Evolutionary conservation across 1,140 invertebrate genomes (phyloP), one percentile per base, ranked within the genome.

Genomic region (Babylonia areolata): DNA sequence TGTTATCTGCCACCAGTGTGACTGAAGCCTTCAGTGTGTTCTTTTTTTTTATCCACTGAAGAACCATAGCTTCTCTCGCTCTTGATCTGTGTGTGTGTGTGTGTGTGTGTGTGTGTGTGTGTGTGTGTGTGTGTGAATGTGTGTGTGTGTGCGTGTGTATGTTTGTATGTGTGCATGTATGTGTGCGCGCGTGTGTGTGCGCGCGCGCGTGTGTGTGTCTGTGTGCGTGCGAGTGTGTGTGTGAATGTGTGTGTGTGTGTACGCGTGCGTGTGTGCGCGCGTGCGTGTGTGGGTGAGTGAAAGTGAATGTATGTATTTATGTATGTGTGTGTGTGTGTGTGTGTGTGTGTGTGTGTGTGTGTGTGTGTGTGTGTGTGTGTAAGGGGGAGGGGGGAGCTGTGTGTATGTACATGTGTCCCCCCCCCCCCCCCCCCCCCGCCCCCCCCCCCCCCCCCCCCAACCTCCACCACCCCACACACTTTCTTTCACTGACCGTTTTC

Each of bases 91-190:
- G 73, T 77, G 73, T 77, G 73, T 77, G 73, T 77, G 73, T 77
- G 73, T 77, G 73, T 77, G 73, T 77, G 73, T 77, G 73, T 77
- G 73, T 77, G 73, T 77, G 73, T 77, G 73, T 77, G 73, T 77
- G 73, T 77, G 73, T 77, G 73, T 77, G 73, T 77, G 73, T 77
- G 73, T 40, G 73, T 77, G 73, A 12, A 33, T 77, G 73, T 40
- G 73, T 77, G 73, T 77, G 73, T 77, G 73, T 77, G 33, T 77
- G 73, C 11, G 73, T 37, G 73, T 77, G n/a, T n/a, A n/a, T n/a
- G n/a, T n/a, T n/a, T n/a, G n/a, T n/a, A n/a, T n/a, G n/a, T n/a
- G n/a, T n/a, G 33, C 37, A 23, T 69, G 73, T 77, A 33, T 77
- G 73, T 77, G 73, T 77, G 73, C 37, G 73, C 37, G 73, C 37